Conservation (phyloP, 1,140 invertebrate genomes). For the Drosophila ambigua region DNA sequence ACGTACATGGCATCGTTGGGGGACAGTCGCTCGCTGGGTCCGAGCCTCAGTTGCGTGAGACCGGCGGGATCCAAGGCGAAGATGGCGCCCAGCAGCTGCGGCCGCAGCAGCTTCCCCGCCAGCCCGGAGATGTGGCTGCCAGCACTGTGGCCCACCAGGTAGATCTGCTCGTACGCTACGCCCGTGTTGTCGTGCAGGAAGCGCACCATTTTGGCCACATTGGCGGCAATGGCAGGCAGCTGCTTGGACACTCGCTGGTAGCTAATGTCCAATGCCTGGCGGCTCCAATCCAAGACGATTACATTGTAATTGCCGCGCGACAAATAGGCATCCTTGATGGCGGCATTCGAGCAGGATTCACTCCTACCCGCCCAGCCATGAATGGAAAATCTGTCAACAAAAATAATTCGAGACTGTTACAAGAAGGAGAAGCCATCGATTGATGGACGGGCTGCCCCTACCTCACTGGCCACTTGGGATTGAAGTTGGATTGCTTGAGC, state of each 20-base stretch:
- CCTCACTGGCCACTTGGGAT: constrained; percentile 78
- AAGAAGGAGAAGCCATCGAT: not conserved
- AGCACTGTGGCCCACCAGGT: constrained; percentile 85
- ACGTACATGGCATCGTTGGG: constrained; percentile 88
- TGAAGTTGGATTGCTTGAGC: constrained; percentile 75
- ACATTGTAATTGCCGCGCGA: constrained; percentile 85
- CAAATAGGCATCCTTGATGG: constrained; percentile 78
- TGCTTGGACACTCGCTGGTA: constrained; percentile 71
- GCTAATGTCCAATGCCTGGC: constrained; percentile 68
- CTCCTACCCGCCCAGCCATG: constrained; percentile 75
- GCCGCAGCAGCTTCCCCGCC: constrained; percentile 72
- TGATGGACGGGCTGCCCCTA: constrained; percentile 8
- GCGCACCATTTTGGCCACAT: constrained; percentile 62
- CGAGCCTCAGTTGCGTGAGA: constrained; percentile 78
- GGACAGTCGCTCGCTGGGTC: constrained; percentile 84
- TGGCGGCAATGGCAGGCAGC: constrained; percentile 59
- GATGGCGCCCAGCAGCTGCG: constrained; percentile 73
- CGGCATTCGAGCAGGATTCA: constrained; percentile 71
- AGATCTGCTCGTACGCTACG: constrained; percentile 73
- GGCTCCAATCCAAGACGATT: constrained; percentile 86
- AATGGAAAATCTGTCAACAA: constrained; percentile 54
- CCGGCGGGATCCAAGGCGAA: constrained; percentile 86
- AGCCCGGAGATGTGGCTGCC: constrained; percentile 85
- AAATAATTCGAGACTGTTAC: not conserved
- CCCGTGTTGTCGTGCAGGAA: constrained; percentile 83